phyloP scores from a whole-genome alignment of 2,797 vertebrate genomes.

The Hippocampus kuda region DNA sequence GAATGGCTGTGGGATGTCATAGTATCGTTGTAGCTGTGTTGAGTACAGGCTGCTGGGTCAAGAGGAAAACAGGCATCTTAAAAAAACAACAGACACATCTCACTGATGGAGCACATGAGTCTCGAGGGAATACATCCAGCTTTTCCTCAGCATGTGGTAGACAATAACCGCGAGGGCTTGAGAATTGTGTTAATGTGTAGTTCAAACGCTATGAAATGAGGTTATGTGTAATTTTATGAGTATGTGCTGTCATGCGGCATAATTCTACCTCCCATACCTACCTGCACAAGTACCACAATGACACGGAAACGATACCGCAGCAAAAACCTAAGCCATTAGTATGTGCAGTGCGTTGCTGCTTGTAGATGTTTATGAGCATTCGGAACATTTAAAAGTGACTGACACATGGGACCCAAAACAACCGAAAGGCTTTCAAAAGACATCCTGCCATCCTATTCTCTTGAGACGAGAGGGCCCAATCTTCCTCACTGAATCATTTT shows the following conservation, averaged over 20 bases:
- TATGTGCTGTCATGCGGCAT: too few relatives aligned
- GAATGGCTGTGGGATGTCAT: conserved; percentile 42
- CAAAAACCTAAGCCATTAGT: not conserved
- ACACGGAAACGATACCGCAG: too few relatives aligned
- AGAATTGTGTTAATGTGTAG: too few relatives aligned
- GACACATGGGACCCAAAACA: not conserved
- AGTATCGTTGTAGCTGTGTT: not conserved
- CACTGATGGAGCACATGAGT: not conserved
- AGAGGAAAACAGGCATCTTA: conserved; percentile 38
- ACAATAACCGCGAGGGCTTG: not conserved
- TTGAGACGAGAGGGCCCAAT: not conserved
- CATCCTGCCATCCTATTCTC: not conserved
- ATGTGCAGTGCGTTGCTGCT: not conserved
- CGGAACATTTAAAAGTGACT: not conserved
- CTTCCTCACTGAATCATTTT: not conserved
- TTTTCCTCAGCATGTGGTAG: not conserved
- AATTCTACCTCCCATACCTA: too few relatives aligned
- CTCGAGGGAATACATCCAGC: not conserved
- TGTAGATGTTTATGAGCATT: not conserved
- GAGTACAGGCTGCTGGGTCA: not conserved
- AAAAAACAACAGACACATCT: conserved; percentile 23
- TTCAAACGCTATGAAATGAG: too few relatives aligned
- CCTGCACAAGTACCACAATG: too few relatives aligned
- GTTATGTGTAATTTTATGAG: too few relatives aligned
- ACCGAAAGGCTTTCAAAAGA: not conserved